These are phyloP conservation scores for Bubo bubo DNA, from an alignment of 2,113 vertebrate genomes.

Conservation along the genomic window DNA sequence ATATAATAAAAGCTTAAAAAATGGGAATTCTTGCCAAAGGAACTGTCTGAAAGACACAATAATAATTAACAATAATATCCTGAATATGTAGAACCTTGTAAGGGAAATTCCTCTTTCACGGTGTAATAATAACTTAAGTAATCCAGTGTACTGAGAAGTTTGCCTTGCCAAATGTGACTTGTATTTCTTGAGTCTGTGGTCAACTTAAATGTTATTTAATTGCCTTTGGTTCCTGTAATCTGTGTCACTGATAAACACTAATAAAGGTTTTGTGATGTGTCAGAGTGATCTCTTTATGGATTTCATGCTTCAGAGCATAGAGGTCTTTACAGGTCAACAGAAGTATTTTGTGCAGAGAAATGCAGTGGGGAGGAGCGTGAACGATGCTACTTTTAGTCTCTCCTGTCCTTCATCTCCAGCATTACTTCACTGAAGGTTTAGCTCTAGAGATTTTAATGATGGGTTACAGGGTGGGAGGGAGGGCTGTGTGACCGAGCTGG, in stretches of 20 bases:
- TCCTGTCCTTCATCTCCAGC: background rate
- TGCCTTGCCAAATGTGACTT: slow-evolving; percentile 81
- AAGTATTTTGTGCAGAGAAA: background rate
- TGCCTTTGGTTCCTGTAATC: slow-evolving; percentile 80
- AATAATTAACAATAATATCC: slow-evolving; percentile 41
- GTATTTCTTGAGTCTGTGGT: slow-evolving; percentile 80
- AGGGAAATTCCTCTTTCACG: slow-evolving; percentile 73
- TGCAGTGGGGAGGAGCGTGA: background rate
- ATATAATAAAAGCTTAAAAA: slow-evolving; percentile 79
- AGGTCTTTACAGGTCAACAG: background rate
- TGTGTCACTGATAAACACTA: slow-evolving; percentile 81
- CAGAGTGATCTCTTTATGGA: slow-evolving; percentile 53
- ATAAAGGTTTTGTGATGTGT: slow-evolving; percentile 83
- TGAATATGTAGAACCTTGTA: slow-evolving; percentile 70
- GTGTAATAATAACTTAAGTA: slow-evolving; percentile 67
- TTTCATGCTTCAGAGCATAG: background rate
- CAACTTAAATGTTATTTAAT: slow-evolving; percentile 81
- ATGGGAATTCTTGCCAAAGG: slow-evolving; percentile 82
- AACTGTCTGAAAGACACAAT: slow-evolving; percentile 75
- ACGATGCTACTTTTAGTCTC: background rate
- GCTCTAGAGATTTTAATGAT: background rate
- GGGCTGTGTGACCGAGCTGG: background rate
- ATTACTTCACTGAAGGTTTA: background rate
- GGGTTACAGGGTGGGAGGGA: background rate
- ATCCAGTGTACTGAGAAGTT: slow-evolving; percentile 71